phyloP scores from a whole-genome alignment of 2,797 vertebrate species.

The Poecilia gillii region DNA sequence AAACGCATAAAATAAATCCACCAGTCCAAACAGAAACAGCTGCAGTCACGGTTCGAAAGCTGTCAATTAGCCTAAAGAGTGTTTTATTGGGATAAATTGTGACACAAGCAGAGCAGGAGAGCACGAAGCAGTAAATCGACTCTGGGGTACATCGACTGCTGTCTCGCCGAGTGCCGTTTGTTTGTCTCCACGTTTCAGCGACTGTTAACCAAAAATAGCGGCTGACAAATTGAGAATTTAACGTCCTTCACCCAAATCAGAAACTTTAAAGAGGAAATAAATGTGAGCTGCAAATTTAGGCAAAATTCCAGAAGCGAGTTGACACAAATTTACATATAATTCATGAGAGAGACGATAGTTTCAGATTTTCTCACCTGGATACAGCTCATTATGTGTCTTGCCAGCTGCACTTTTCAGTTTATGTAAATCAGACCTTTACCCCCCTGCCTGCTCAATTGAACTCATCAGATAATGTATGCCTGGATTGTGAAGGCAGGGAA shows the following conservation, averaged over 20 bases:
- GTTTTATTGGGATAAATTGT: slow-evolving; percentile 46
- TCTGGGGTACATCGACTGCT: slow-evolving; percentile 20
- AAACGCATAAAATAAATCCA: slow-evolving; percentile 14
- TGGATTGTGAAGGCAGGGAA: slow-evolving; percentile 24
- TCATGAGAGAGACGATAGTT: not conserved
- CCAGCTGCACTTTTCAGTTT: slow-evolving; percentile 56
- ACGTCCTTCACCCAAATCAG: slow-evolving; percentile 1
- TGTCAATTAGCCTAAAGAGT: slow-evolving; percentile 58
- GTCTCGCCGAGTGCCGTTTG: slow-evolving; percentile 8
- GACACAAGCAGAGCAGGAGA: slow-evolving; percentile 19
- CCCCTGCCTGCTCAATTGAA: slow-evolving; percentile 18
- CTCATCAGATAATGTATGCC: slow-evolving; percentile 33
- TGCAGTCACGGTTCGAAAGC: slow-evolving; percentile 37
- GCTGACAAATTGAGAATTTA: slow-evolving; percentile 32
- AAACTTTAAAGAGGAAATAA: not conserved
- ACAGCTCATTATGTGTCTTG: slow-evolving; percentile 23
- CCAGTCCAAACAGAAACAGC: slow-evolving; percentile 37
- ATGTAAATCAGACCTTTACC: slow-evolving; percentile 49
- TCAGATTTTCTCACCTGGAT: slow-evolving; percentile 1
- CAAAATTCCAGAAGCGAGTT: not conserved
- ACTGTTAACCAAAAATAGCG: slow-evolving; percentile 2
- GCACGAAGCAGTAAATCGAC: slow-evolving; percentile 38
- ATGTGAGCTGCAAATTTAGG: not conserved
- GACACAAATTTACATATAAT: not conserved
- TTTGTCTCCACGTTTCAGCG: not conserved